A percentile compares a stretch with the other conserved stretches of the same genome.
These are phyloP conservation scores for Heliangelus exortis DNA, from an alignment of 2,797 vertebrate genomes.

Conservation along the genomic window DNA sequence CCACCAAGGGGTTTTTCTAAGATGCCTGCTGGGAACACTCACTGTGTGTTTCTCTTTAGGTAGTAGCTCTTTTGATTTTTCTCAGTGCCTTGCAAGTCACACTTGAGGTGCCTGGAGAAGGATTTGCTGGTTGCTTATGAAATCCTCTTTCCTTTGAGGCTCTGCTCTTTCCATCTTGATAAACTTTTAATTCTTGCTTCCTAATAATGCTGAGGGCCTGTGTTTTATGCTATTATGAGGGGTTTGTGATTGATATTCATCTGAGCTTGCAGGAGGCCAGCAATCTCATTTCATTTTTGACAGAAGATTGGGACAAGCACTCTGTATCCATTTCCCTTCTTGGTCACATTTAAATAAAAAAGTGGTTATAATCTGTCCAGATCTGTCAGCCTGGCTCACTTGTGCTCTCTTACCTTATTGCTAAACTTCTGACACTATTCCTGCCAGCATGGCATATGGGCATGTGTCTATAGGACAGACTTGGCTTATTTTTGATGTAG, in stretches of 20 bases:
- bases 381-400: not conserved
- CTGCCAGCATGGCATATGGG: not conserved
- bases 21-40: not conserved
- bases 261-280: not conserved
- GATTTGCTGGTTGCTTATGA: slow-evolving; percentile 51
- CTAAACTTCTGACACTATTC: not conserved
- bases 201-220: not conserved
- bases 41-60: slow-evolving; percentile 30
- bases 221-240: not conserved
- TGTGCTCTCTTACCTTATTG: not conserved
- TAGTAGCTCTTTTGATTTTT: slow-evolving; percentile 63
- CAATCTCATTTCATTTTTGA: slow-evolving; percentile 32
- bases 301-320: not conserved
- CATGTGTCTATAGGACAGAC: rapidly evolving
- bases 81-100: not conserved
- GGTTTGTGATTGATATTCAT: slow-evolving; percentile 20
- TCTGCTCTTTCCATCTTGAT: slow-evolving; percentile 64
- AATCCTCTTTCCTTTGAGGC: slow-evolving; percentile 57
- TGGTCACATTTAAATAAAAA: not conserved
- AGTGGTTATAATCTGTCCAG: not conserved
- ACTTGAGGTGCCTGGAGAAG: slow-evolving; percentile 31
- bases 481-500: rapidly evolving
- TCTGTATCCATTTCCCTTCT: not conserved
- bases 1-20: not conserved
- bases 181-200: slow-evolving; percentile 66